These are phyloP conservation scores for Saccopteryx bilineata DNA, from an alignment of 2,113 vertebrate genomes.

Conservation along the genomic window DNA sequence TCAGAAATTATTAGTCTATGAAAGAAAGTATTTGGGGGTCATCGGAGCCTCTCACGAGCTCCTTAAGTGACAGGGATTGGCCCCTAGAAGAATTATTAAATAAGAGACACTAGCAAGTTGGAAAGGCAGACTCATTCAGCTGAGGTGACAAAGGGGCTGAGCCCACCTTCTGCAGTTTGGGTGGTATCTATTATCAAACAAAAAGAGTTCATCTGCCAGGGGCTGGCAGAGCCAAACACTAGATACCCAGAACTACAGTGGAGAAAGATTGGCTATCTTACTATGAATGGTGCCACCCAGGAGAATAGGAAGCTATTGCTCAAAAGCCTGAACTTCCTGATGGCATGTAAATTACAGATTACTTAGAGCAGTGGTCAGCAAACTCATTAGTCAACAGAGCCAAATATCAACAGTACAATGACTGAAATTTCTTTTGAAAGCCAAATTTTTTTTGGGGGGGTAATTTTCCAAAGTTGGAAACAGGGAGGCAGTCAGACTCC, in stretches of 20 bases:
- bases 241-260: background rate
- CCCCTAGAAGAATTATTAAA: background rate
- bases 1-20: background rate
- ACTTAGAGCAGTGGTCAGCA: background rate
- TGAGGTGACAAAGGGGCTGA: background rate
- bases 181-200: background rate
- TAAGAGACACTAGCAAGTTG: background rate
- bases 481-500: too few relatives aligned
- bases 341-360: background rate
- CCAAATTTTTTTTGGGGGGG: too few relatives aligned
- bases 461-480: too few relatives aligned
- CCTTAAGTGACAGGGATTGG: background rate
- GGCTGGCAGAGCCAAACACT: background rate
- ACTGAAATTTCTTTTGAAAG: too few relatives aligned
- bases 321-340: background rate
- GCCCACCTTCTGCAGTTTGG: background rate
- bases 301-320: background rate
- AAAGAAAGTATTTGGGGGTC: background rate
- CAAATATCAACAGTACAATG: too few relatives aligned
- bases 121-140: background rate
- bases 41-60: background rate
- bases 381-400: too few relatives aligned
- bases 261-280: background rate
- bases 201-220: background rate
- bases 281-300: background rate